A percentile compares a stretch with the other conserved stretches of the same genome.
Evolutionary conservation across 2,797 vertebrate genomes (phyloP).

Genomic region (Bradypodion ventrale): DNA sequence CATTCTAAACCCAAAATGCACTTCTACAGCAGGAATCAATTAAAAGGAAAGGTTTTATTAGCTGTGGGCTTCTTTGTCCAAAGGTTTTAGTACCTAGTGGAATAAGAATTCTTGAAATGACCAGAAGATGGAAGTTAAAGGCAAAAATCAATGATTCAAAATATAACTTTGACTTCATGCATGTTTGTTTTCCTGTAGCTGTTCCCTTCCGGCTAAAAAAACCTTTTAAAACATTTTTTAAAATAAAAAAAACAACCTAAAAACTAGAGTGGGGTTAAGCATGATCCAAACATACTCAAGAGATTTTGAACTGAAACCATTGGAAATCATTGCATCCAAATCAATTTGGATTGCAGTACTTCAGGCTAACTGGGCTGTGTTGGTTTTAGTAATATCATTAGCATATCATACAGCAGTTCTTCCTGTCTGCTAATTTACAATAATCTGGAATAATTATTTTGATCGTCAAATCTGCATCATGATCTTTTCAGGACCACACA

Average conservation of each 20-base stretch:
- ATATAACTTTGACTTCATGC: constrained; percentile 1
- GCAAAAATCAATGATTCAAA: constrained; percentile 15
- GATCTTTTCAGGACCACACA: background rate
- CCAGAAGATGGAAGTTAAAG: background rate
- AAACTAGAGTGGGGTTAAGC: background rate
- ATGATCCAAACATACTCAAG: background rate
- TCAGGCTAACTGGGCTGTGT: background rate
- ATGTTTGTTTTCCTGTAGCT: background rate
- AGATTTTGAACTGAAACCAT: background rate
- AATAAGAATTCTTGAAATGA: background rate
- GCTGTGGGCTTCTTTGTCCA: background rate
- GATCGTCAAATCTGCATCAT: background rate
- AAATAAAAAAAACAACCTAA: too few relatives aligned
- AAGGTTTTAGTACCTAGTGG: background rate
- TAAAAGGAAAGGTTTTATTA: background rate
- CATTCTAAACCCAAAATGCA: background rate
- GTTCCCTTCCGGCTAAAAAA: too few relatives aligned
- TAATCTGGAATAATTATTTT: background rate
- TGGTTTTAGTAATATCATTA: background rate
- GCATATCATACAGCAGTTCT: background rate
- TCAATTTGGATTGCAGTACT: background rate
- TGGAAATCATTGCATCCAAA: background rate
- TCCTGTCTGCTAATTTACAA: background rate
- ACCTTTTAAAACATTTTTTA: too few relatives aligned
- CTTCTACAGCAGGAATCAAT: background rate